Evolutionary conservation across 2,888 invertebrate species (phyloP).

Genomic region (Byasa hedistus): DNA sequence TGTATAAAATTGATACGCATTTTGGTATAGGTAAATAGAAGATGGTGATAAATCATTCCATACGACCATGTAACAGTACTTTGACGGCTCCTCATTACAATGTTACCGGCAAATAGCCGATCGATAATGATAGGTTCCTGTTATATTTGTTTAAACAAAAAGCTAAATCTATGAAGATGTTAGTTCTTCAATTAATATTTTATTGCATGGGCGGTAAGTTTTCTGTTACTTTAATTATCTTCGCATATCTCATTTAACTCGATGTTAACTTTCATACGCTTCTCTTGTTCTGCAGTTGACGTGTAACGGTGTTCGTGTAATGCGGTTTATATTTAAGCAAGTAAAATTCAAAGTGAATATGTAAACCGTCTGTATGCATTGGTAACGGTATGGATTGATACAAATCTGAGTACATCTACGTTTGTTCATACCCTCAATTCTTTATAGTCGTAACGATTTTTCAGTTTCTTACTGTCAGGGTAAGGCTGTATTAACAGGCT

Average conservation of each 20-base stretch:
- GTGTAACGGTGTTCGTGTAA: background rate
- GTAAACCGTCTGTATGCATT: constrained; percentile 1
- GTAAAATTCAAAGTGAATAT: background rate
- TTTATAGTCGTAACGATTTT: background rate
- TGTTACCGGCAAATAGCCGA: constrained; percentile 18
- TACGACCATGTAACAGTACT: constrained; percentile 12
- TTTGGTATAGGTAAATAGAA: constrained; percentile 5
- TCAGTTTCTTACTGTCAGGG: background rate
- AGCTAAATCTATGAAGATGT: background rate
- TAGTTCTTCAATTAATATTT: constrained; percentile 9
- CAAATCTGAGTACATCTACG: background rate
- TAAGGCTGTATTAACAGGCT: no score
- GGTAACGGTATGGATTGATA: background rate
- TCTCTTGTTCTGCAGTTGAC: background rate
- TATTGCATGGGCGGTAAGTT: constrained; percentile 6
- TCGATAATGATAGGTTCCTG: constrained; percentile 13
- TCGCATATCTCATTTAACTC: background rate
- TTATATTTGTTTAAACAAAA: constrained; percentile 13
- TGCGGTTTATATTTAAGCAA: constrained; percentile 1
- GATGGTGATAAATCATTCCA: constrained; percentile 13
- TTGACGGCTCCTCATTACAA: constrained; percentile 15
- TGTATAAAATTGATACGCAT: background rate
- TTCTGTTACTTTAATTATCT: constrained; percentile 1
- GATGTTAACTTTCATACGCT: background rate
- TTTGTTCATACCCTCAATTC: background rate